Evolutionary conservation across 2,888 invertebrate species (phyloP).

Genomic region (Corythucha ciliata): DNA sequence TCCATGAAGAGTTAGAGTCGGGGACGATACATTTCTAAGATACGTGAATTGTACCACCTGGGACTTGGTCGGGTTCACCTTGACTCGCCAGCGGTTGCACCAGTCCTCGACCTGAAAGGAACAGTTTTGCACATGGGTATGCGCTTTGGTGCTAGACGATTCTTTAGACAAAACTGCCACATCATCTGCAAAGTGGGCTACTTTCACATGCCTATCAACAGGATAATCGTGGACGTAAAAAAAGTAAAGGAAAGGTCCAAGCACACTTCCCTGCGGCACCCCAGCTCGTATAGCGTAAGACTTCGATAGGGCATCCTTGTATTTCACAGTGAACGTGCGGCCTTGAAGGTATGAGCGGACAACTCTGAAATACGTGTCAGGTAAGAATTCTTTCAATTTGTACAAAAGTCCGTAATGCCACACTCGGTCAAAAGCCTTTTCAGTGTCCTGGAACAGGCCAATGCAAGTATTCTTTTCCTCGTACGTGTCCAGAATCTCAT

Average conservation of each 20-base stretch:
- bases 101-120: constrained; percentile 1
- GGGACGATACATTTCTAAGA: background rate
- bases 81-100: constrained; percentile 5
- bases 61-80: constrained; percentile 2
- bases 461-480: constrained; percentile 8
- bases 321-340: constrained; percentile 5
- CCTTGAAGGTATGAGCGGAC: background rate
- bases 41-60: constrained; percentile 7
- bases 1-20: background rate
- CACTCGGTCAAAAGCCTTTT: constrained; percentile 7
- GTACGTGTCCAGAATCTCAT: background rate
- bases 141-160: background rate
- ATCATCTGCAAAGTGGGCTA: too few relatives aligned
- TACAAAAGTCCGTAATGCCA: constrained; percentile 10
- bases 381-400: background rate
- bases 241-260: constrained; percentile 6
- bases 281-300: background rate
- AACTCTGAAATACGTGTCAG: background rate
- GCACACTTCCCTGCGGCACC: constrained; percentile 11
- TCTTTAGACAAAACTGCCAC: constrained; percentile 4
- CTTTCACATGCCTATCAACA: too few relatives aligned
- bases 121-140: background rate
- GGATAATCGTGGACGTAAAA: constrained; percentile 3
- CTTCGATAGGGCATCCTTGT: constrained; percentile 3
- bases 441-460: constrained; percentile 9